Base-by-base conservation (phyloP, 2,888 invertebrate genomes). In the Nebria salina region DNA sequence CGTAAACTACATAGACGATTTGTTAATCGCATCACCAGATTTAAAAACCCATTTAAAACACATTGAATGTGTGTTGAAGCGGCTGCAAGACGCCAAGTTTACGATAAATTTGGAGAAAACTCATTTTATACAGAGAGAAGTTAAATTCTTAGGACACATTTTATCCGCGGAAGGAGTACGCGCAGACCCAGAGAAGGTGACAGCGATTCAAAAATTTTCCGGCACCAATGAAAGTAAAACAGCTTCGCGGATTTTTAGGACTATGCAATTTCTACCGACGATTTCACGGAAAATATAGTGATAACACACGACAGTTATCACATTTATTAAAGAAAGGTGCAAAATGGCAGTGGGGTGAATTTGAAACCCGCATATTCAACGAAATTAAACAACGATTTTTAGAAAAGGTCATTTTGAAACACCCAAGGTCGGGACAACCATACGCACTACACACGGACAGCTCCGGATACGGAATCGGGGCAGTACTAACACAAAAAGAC, bases 1-100 rank as follows among this genome's bases (percentile, higher is more conserved):
- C 6, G 73, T 83, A 6, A 83, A 81, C 65, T 87, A 87, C 80
- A 83, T 87, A 8, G 86, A 86, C 83, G 86, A 87, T 76, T 75
- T 87, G 8, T 75, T 86, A 8, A 83, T 87, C 0, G 83, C 84
- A 0, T 86, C 86, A 0, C 43, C 72, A 1, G 78, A 79, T 34
- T 84, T 85, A 74, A 82, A 84, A 15, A n/a, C n/a, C n/a, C n/a
- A n/a, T n/a, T n/a, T n/a, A n/a, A n/a, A n/a, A 15, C 84, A 86
- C 72, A 26, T 86, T 1, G 81, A 82, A 41, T 34, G 43, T 20
- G 76, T 86, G 0, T 84, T 85, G 11, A 25, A 65, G 8, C 74
- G 82, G 42, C 76, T 85, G 66, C 64, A 80, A 15, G 77, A 83
- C 7, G 82, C 84, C 13, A 84, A 80, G 77, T 83, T 85, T 20